Conservation (phyloP, 2,797 vertebrate genomes). For the Rachycentron canadum region DNA sequence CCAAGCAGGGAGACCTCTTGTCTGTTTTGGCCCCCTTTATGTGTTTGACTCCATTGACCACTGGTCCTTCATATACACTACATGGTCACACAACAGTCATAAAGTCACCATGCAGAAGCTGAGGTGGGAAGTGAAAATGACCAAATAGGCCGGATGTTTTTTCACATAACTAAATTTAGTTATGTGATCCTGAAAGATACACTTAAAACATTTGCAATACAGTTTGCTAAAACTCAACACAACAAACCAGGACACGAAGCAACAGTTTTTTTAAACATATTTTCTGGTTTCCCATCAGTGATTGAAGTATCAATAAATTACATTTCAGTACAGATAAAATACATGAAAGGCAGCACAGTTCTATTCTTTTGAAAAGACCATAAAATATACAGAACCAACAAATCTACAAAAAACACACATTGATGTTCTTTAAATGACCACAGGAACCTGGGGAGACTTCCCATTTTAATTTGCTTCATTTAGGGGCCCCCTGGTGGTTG, state of each 20-base stretch:
- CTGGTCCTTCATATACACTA: background rate
- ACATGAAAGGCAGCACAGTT: background rate
- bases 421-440: constrained; percentile 21
- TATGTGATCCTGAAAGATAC: background rate
- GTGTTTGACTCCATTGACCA: background rate
- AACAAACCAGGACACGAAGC: background rate
- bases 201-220: no score
- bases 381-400: background rate
- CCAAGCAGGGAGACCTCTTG: background rate
- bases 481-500: constrained; percentile 65
- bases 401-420: background rate
- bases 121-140: background rate
- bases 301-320: background rate
- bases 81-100: background rate
- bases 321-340: background rate
- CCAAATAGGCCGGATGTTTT: background rate
- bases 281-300: background rate
- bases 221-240: background rate
- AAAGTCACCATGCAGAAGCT: background rate
- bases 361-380: background rate
- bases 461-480: constrained; percentile 55
- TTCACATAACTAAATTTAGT: background rate
- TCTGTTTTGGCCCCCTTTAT: background rate
- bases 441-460: constrained; percentile 59
- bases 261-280: background rate